Conservation (phyloP, 92 coral and sea anemone genomes). For the Blastomussa wellsi region DNA sequence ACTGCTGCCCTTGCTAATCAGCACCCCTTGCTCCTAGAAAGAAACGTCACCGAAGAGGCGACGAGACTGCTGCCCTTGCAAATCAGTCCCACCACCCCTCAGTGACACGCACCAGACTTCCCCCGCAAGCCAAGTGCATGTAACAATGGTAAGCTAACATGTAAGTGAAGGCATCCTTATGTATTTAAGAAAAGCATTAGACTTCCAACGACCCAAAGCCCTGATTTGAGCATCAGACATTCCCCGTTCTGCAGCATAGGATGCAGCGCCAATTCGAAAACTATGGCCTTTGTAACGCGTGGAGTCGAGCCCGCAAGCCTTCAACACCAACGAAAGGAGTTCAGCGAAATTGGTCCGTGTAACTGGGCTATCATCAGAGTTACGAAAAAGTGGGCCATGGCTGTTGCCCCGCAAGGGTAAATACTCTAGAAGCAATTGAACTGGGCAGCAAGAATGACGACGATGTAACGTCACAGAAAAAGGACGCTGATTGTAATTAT, state of each 20-base stretch:
- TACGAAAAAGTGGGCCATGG: conserved; percentile 24
- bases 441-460: conserved; percentile 22
- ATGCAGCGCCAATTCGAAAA: conserved; percentile 57
- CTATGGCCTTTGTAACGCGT: conserved; percentile 40
- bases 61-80: conserved; percentile 3
- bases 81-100: conserved; percentile 4
- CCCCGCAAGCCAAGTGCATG: conserved; percentile 28
- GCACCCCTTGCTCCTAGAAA: neutral
- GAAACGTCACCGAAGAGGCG: neutral
- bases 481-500: conserved; percentile 42
- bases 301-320: conserved; percentile 34
- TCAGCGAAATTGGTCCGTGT: no score
- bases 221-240: conserved; percentile 50
- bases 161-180: conserved; percentile 32
- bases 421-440: conserved; percentile 15
- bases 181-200: conserved; percentile 45
- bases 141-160: neutral
- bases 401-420: conserved; percentile 16
- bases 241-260: conserved; percentile 48
- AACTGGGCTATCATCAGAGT: neutral
- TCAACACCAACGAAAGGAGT: conserved; percentile 1
- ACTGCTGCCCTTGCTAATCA: conserved; percentile 21
- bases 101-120: neutral
- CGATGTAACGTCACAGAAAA: conserved; percentile 34
- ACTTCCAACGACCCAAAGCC: conserved; percentile 48